Base-by-base conservation (phyloP, 2,888 invertebrate genomes). In the Drosophila leonis region DNA sequence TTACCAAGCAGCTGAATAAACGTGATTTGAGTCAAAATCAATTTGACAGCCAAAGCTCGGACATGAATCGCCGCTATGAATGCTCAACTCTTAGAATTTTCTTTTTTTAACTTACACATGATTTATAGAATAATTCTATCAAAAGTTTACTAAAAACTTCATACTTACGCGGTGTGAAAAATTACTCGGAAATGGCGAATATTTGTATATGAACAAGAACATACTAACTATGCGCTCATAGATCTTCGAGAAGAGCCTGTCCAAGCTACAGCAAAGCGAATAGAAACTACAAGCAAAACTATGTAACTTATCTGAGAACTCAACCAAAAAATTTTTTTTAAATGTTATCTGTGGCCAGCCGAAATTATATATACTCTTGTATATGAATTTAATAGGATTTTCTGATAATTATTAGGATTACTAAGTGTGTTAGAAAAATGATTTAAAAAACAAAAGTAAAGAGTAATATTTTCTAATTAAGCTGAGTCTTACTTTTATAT, bases 11-110 rank as follows among this genome's bases (percentile, higher is more conserved):
- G 37, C 48, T 35, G 33, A 41, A 41, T 39, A 73, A 73, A 56
- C 66, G 77, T 72, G 64, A 61, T 62, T 72, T 33, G 27, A 31
- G 33, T 57, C 41, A 62, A 72, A 78, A 65, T 49, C 59, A 54
- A 68, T 55, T 65, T 72, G 76, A 78, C 78, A 68, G 57, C 54
- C 33, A 71, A 75, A 46, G 33, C 18, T 72, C 37, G 59, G 35
- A 65, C 55, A 6, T 55, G 12, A 61, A 55, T 44, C 46, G 51
- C 56, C 44, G 18, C 56, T 55, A 31, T 59, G 55, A 68, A 59
- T 55, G 72, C 37, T 7, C 15, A 51, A 51, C 29, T 37, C 9
- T 0, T 10, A 13, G 18, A 39, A 27, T 18, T 31, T 10, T 4
- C n/a, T 18, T 6, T 0, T 4, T 20, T 31, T 20, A 15, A 3